Conservation (phyloP, 2,888 invertebrate species). For the Agriopis aurantiaria region DNA sequence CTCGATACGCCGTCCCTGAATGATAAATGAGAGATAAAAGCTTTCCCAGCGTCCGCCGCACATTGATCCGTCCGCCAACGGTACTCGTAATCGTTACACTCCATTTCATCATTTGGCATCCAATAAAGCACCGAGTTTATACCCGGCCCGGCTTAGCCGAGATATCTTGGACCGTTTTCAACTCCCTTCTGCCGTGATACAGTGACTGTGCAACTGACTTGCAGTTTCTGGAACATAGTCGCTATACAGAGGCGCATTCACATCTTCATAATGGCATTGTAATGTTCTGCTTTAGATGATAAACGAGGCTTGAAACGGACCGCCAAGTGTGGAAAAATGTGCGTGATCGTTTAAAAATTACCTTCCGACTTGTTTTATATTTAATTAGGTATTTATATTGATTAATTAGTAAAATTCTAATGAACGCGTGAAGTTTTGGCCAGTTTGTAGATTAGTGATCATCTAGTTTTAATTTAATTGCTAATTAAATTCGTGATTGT, state of each 20-base stretch:
- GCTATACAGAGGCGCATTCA: conserved; percentile 21
- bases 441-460: no score
- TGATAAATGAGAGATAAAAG: conserved; percentile 64
- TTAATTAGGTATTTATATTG: no score
- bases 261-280: conserved; percentile 37
- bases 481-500: no score
- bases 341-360: no score
- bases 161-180: conserved; percentile 34
- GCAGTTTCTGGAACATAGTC: conserved; percentile 20
- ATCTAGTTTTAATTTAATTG: no score
- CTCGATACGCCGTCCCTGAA: conserved; percentile 46
- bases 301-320: no score
- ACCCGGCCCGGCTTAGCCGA: conserved; percentile 28
- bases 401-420: no score
- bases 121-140: conserved; percentile 41
- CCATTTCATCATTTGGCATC: conserved; percentile 42
- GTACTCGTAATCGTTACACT: conserved; percentile 34
- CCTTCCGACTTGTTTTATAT: no score
- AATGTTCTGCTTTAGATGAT: conserved; percentile 33
- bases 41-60: conserved; percentile 44
- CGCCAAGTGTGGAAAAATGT: no score
- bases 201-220: conserved; percentile 33
- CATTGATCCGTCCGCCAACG: conserved; percentile 43
- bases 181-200: conserved; percentile 25
- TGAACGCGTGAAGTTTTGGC: no score